Percentiles rank a stretch among this genome's conserved stretches.
phyloP scores from a whole-genome alignment of 2,888 invertebrate species.

The Metacarcinus magister region DNA sequence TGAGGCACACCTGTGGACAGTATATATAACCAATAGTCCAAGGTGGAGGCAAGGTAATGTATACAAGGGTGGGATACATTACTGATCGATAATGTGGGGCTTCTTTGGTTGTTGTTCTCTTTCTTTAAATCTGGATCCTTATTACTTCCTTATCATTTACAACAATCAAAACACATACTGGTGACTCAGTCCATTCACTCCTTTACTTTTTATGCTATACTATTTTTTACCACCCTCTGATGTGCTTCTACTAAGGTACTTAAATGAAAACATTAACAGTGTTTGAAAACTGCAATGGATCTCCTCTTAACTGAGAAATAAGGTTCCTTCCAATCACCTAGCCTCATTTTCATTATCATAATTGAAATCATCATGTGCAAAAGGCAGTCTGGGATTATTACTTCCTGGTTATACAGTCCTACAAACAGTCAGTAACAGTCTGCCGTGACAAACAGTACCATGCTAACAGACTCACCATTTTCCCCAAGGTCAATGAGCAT shows the following conservation, averaged over 20 bases:
- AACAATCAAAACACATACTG: neutral
- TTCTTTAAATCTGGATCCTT: too few species aligned
- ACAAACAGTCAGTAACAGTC: neutral
- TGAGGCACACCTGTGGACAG: constrained; percentile 8
- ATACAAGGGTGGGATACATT: too few species aligned
- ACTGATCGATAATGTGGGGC: neutral
- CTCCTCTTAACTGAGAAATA: neutral
- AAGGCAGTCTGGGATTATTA: neutral
- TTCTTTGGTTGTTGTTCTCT: too few species aligned
- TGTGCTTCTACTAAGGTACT: neutral
- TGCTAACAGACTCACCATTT: constrained; percentile 52
- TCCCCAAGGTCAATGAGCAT: constrained; percentile 81
- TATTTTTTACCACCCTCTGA: neutral
- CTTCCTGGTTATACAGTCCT: neutral
- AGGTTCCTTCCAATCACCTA: neutral
- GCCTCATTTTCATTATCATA: neutral
- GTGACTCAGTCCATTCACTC: too few species aligned
- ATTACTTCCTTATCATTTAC: neutral
- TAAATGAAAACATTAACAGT: neutral
- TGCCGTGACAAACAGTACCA: neutral
- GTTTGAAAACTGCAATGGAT: neutral
- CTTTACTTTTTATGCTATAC: too few species aligned
- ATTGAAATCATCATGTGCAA: neutral
- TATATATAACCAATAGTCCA: neutral
- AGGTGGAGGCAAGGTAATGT: neutral